These are phyloP conservation scores for Criorhina ranunculi DNA, from an alignment of 2,888 invertebrate genomes.

Conservation along the genomic window DNA sequence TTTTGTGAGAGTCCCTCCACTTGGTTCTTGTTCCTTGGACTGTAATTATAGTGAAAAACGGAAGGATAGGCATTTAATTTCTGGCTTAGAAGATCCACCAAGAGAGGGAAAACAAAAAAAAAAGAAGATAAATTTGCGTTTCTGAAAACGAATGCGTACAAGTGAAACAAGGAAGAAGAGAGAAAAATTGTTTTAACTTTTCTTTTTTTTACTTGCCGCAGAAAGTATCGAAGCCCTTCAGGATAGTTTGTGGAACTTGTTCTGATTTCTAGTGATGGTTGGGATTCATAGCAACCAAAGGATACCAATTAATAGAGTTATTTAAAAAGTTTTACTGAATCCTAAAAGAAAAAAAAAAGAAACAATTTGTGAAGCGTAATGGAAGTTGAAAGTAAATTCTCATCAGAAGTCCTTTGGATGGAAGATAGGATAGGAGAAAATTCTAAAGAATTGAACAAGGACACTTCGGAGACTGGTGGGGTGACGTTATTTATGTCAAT, in stretches of 20 bases:
- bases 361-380: neutral
- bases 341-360: neutral
- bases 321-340: constrained; percentile 50
- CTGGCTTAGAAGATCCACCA: neutral
- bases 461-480: neutral
- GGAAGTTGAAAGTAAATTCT: constrained; percentile 9
- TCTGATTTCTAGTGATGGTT: constrained; percentile 14
- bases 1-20: constrained; percentile 2
- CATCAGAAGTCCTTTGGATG: constrained; percentile 1
- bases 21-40: constrained; percentile 20
- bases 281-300: constrained; percentile 52
- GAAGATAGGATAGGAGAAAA: neutral
- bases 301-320: constrained; percentile 64
- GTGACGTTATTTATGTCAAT: neutral
- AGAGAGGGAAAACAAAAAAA: neutral
- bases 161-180: constrained; percentile 2
- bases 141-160: constrained; percentile 23
- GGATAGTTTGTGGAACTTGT: constrained; percentile 34
- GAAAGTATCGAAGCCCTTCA: constrained; percentile 11
- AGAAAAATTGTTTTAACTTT: constrained; percentile 24
- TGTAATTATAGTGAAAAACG: constrained; percentile 47
- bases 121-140: constrained; percentile 41
- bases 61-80: constrained; percentile 47
- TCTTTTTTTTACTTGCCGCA: neutral
- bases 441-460: neutral